Evolutionary conservation across 2,113 vertebrate genomes (phyloP).

Genomic region (Saccopteryx leptura): DNA sequence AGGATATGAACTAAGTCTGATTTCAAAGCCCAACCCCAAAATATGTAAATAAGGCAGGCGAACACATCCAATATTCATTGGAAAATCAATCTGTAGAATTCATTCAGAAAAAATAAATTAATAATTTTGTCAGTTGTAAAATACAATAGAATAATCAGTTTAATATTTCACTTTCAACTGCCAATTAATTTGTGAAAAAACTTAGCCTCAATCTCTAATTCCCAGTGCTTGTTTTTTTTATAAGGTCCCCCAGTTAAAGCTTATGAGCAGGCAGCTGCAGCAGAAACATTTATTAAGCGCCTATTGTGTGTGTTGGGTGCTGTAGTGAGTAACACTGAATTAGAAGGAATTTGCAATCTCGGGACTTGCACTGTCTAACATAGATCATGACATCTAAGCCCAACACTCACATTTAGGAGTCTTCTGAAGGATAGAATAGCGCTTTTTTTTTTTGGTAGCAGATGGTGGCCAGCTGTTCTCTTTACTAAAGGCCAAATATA

Average conservation of each 20-base stretch:
- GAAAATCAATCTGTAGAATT: slow-evolving; percentile 25
- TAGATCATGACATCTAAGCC: slow-evolving; percentile 35
- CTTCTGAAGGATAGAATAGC: slow-evolving; percentile 69
- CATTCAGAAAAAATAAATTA: background rate
- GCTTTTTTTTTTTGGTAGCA: slow-evolving; percentile 59
- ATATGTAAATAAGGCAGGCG: background rate
- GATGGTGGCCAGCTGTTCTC: slow-evolving; percentile 83
- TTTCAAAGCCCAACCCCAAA: slow-evolving; percentile 41
- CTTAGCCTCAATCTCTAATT: slow-evolving; percentile 43
- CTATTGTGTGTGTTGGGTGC: background rate
- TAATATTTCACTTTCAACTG: slow-evolving; percentile 44
- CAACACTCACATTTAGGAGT: slow-evolving; percentile 50
- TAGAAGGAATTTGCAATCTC: slow-evolving; percentile 53
- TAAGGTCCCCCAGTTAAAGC: slow-evolving; percentile 15
- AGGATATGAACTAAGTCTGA: slow-evolving; percentile 32
- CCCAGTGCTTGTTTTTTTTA: background rate
- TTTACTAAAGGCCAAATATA: slow-evolving; percentile 72
- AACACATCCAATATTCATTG: background rate
- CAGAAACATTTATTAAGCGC: slow-evolving; percentile 37
- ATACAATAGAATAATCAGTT: slow-evolving; percentile 11
- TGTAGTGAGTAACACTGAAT: background rate
- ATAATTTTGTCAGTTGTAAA: slow-evolving; percentile 42
- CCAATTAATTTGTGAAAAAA: slow-evolving; percentile 18
- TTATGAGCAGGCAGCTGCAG: background rate
- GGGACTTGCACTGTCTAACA: slow-evolving; percentile 3